These are phyloP conservation scores for Campoletis raptor DNA, from an alignment of 2,888 invertebrate genomes.

Conservation along the genomic window DNA sequence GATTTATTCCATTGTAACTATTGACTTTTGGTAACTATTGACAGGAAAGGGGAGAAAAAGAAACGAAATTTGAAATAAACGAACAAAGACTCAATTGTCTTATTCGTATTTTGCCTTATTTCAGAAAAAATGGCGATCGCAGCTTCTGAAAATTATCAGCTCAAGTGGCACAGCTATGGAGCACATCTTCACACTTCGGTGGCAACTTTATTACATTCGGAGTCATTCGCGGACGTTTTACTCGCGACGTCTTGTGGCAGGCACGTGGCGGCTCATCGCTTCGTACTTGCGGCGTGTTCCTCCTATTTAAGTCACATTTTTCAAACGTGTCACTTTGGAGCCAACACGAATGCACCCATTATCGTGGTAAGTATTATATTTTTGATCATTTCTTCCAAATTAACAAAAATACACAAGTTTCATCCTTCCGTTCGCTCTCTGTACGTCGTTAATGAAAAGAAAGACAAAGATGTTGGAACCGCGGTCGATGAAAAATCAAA, in stretches of 20 bases:
- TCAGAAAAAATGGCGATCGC: conserved; percentile 85
- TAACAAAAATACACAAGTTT: neutral
- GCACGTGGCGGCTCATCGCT: conserved; percentile 94
- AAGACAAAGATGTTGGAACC: too few species aligned
- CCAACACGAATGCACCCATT: conserved; percentile 83
- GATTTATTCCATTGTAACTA: neutral
- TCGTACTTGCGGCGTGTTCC: conserved; percentile 93
- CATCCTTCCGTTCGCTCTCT: too few species aligned
- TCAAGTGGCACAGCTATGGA: conserved; percentile 95
- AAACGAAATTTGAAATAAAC: neutral
- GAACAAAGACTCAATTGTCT: neutral
- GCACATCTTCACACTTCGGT: conserved; percentile 93
- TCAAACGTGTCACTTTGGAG: conserved; percentile 84
- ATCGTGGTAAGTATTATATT: conserved; percentile 79
- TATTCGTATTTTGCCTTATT: conserved; percentile 10
- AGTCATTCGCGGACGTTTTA: conserved; percentile 93
- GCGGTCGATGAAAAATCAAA: too few species aligned
- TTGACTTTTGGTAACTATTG: neutral
- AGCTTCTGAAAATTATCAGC: conserved; percentile 92
- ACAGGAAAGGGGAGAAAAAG: neutral
- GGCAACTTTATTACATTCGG: conserved; percentile 91
- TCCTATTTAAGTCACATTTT: conserved; percentile 87
- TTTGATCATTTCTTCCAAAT: neutral
- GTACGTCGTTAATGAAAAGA: too few species aligned
- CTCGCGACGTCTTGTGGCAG: conserved; percentile 92